Conservation (phyloP, 2,797 vertebrate genomes). For the Gastrophryne carolinensis region DNA sequence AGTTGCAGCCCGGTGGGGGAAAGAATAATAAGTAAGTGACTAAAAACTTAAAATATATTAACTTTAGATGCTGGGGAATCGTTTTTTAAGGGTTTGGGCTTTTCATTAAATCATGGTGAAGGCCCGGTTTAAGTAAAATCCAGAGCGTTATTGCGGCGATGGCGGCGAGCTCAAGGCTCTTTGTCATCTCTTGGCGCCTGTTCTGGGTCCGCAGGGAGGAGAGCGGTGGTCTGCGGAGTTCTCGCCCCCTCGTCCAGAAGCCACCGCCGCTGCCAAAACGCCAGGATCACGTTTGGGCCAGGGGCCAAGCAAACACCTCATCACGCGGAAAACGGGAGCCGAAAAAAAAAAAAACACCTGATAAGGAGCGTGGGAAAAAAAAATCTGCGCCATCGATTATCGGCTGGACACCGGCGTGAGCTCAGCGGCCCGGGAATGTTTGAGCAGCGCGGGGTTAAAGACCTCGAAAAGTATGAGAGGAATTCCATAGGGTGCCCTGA, state of each 20-base stretch:
- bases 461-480: slow-evolving; percentile 49
- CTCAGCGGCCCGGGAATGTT: slow-evolving; percentile 32
- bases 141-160: too few relatives aligned
- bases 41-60: too few relatives aligned
- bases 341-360: slow-evolving; percentile 32
- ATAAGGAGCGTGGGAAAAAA: slow-evolving; percentile 53
- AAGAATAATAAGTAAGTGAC: too few relatives aligned
- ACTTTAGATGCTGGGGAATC: too few relatives aligned
- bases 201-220: not conserved
- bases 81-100: too few relatives aligned
- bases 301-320: slow-evolving; percentile 44
- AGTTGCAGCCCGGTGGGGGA: too few relatives aligned
- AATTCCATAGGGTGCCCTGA: slow-evolving; percentile 45
- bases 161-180: too few relatives aligned
- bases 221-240: not conserved
- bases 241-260: slow-evolving; percentile 12
- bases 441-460: slow-evolving; percentile 48
- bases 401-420: slow-evolving; percentile 27
- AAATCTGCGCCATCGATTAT: slow-evolving; percentile 44
- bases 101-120: too few relatives aligned
- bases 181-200: too few relatives aligned
- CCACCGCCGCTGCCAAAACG: not conserved
- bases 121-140: too few relatives aligned
- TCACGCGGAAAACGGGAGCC: slow-evolving; percentile 33
- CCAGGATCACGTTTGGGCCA: slow-evolving; percentile 17